Evolutionary conservation across 2,797 vertebrate genomes (phyloP).

Genomic region (Neostethus bicornis): DNA sequence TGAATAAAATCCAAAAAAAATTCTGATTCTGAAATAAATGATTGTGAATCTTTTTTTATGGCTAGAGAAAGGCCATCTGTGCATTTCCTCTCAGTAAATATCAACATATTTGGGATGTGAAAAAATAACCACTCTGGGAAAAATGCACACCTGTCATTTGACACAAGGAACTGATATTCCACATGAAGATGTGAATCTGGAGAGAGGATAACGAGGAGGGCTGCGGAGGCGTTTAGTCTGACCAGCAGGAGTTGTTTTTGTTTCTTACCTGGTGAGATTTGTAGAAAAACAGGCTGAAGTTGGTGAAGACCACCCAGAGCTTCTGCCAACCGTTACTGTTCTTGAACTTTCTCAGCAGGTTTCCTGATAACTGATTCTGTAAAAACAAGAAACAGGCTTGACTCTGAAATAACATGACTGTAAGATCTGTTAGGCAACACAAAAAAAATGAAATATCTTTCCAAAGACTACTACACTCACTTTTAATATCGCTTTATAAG

Average conservation of each 20-base stretch:
- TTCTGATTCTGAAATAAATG: too few species aligned
- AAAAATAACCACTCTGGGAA: slow-evolving; percentile 25
- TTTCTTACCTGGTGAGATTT: slow-evolving; percentile 92
- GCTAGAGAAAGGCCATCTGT: too few species aligned
- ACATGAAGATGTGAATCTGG: slow-evolving; percentile 46
- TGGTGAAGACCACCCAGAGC: slow-evolving; percentile 99
- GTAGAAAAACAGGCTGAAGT: slow-evolving; percentile 99
- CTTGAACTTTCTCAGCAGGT: slow-evolving; percentile 96
- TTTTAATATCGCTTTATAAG: too few species aligned
- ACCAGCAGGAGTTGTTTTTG: not conserved
- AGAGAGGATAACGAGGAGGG: slow-evolving; percentile 27
- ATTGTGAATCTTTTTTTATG: too few species aligned
- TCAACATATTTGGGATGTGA: not conserved
- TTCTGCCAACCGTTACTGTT: slow-evolving; percentile 99
- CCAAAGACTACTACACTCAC: not conserved
- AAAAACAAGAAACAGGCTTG: slow-evolving; percentile 16
- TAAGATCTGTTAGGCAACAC: not conserved
- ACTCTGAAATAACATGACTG: not conserved
- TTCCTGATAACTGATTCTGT: slow-evolving; percentile 97
- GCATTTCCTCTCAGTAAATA: not conserved
- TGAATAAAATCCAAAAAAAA: too few species aligned
- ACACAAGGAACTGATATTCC: slow-evolving; percentile 61
- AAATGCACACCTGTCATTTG: slow-evolving; percentile 2
- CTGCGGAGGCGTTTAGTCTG: slow-evolving; percentile 1
- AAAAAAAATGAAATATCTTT: not conserved